Conservation (phyloP, 2,113 vertebrate species). For the Isichthys henryi region DNA sequence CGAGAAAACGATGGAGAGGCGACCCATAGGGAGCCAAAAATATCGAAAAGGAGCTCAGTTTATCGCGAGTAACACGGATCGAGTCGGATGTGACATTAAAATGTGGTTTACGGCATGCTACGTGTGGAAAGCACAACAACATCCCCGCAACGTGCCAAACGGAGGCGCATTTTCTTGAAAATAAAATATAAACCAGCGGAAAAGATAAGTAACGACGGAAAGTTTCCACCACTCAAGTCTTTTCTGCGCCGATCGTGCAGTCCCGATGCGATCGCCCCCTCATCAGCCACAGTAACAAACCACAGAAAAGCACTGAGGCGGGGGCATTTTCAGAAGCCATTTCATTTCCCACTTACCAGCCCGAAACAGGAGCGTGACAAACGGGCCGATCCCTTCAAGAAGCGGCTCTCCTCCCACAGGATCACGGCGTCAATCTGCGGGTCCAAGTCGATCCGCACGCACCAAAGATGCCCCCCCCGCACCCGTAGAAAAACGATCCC, state of each 20-base stretch:
- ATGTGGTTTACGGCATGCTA: background rate
- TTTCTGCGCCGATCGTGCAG: background rate
- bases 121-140: background rate
- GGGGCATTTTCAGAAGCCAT: slow-evolving; percentile 4
- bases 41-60: background rate
- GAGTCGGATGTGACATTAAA: background rate
- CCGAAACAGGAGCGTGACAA: background rate
- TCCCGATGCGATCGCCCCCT: background rate
- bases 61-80: background rate
- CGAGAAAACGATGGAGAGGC: background rate
- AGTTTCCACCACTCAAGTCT: background rate
- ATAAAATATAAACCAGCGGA: background rate
- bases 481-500: background rate
- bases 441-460: background rate
- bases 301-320: background rate
- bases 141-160: background rate
- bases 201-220: background rate
- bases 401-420: background rate
- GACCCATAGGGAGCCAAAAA: background rate
- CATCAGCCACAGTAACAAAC: background rate
- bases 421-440: background rate
- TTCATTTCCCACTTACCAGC: slow-evolving; percentile 20
- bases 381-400: background rate
- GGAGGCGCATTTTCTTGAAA: background rate
- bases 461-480: background rate